Evolutionary conservation across 2,888 invertebrate genomes (phyloP), one percentile per base, ranked within the genome.

Genomic region (Clepsis dumicolana): DNA sequence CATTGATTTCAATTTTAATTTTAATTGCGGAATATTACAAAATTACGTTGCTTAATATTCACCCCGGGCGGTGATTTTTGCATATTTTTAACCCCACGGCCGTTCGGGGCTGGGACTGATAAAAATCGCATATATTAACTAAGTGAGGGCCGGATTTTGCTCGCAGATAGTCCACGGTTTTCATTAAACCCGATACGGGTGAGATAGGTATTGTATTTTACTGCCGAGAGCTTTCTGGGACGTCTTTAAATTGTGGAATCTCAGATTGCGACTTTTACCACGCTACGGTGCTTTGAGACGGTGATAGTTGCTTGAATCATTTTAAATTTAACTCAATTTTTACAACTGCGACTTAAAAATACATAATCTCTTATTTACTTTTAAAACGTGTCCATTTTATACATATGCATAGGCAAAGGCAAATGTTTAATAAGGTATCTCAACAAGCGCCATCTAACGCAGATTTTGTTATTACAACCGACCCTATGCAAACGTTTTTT

Each of bases 1-100:
- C 93, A 93, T 93, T 93, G 94, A 93, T 94, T 94, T 94, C 94
- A 94, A 94, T 94, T 94, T 94, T 88, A 93, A 94, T 93, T 92
- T 94, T 94, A 94, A 94, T 94, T 92, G 93, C 80, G 83, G 89
- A 91, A 93, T 94, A 94, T 94, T 93, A 89, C 88, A 90, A 90
- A 91, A 92, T 91, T 89, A 92, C 91, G 90, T 92, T 89, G 81
- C 88, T 93, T 93, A 87, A 92, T 91, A 93, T 91, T 92, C 93
- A 91, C 92, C 91, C 93, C 84, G 81, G 82, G 85, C 83, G 82
- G 79, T 85, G 89, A 92, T 91, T 93, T 93, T 91, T 92, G 91
- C 92, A 93, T 91, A 91, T 87, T 91, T 91, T 89, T 89, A 88
- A 90, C 91, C 89, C 90, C 83, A 83, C 65, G 78, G 75, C 74